Percentiles rank a stretch among this genome's conserved stretches.
Conservation (phyloP, 2,113 vertebrate genomes). For the Rostratula benghalensis region DNA sequence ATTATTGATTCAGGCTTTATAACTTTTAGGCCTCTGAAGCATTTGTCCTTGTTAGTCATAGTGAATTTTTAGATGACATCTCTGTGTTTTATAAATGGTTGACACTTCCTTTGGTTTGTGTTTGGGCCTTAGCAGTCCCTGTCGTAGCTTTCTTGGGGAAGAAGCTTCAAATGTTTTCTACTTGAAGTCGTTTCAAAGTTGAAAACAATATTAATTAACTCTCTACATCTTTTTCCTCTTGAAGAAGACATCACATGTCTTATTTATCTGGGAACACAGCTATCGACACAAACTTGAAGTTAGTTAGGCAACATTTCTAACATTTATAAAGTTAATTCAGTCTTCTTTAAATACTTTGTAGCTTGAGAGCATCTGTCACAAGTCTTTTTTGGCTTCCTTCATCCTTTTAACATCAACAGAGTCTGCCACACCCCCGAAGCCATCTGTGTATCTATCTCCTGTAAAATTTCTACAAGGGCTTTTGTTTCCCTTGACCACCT, state of each 20-base stretch:
- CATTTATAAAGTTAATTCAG: constrained; percentile 54
- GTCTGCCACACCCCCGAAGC: constrained; percentile 93
- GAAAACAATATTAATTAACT: not conserved
- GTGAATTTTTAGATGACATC: not conserved
- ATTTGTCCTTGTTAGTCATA: not conserved
- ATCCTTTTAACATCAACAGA: constrained; percentile 89
- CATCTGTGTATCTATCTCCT: constrained; percentile 88
- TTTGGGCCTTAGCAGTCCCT: not conserved
- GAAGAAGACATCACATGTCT: not conserved
- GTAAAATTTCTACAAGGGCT: constrained; percentile 89
- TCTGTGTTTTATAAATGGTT: not conserved
- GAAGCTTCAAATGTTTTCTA: not conserved
- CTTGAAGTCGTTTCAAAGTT: not conserved
- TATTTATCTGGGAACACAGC: not conserved
- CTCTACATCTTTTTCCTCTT: not conserved
- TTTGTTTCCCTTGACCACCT: constrained; percentile 92
- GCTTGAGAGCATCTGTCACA: constrained; percentile 63
- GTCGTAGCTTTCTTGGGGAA: not conserved
- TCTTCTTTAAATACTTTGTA: constrained; percentile 52
- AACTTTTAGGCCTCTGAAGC: not conserved
- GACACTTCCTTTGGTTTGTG: not conserved
- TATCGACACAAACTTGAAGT: constrained; percentile 2
- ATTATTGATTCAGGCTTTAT: not conserved
- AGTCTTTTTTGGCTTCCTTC: constrained; percentile 87
- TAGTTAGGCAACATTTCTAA: constrained; percentile 40